Conservation (phyloP, 2,888 invertebrate species). For the Acanthopleura granulata region DNA sequence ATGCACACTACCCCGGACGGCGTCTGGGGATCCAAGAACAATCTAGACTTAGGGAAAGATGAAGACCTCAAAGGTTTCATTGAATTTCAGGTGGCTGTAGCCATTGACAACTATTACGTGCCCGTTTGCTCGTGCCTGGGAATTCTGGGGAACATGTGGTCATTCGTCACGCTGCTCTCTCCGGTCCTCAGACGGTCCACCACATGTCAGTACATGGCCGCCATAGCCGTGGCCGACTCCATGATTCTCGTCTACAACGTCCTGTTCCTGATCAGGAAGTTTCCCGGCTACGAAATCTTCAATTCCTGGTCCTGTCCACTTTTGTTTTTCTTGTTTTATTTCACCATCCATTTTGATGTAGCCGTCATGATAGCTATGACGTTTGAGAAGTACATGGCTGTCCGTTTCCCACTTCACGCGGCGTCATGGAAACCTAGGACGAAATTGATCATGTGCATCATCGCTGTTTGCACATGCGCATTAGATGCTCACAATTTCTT, state of each 20-base stretch:
- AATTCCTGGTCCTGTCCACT: slow-evolving; percentile 27
- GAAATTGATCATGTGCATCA: slow-evolving; percentile 22
- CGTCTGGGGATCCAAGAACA: neutral
- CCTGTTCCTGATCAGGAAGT: slow-evolving; percentile 21
- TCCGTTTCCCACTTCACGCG: slow-evolving; percentile 29
- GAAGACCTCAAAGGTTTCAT: slow-evolving; percentile 13
- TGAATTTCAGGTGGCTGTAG: slow-evolving; percentile 23
- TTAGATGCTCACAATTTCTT: slow-evolving; percentile 29
- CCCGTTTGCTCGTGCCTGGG: slow-evolving; percentile 26
- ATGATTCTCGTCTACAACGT: slow-evolving; percentile 27
- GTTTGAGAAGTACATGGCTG: slow-evolving; percentile 30
- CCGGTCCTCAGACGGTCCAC: slow-evolving; percentile 24
- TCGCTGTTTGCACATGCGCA: slow-evolving; percentile 17
- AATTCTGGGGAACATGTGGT: slow-evolving; percentile 27
- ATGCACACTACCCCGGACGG: neutral
- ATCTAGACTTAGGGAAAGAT: neutral
- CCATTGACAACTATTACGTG: slow-evolving; percentile 25
- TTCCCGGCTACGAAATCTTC: slow-evolving; percentile 21
- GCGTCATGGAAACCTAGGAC: slow-evolving; percentile 15
- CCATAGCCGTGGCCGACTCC: slow-evolving; percentile 29
- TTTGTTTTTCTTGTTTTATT: slow-evolving; percentile 30
- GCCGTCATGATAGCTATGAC: slow-evolving; percentile 31
- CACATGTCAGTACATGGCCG: slow-evolving; percentile 32
- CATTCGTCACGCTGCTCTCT: slow-evolving; percentile 24
- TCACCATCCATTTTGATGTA: slow-evolving; percentile 30